These are phyloP conservation scores for Hipparchia semele DNA, from an alignment of 2,888 invertebrate species.

Conservation along the genomic window DNA sequence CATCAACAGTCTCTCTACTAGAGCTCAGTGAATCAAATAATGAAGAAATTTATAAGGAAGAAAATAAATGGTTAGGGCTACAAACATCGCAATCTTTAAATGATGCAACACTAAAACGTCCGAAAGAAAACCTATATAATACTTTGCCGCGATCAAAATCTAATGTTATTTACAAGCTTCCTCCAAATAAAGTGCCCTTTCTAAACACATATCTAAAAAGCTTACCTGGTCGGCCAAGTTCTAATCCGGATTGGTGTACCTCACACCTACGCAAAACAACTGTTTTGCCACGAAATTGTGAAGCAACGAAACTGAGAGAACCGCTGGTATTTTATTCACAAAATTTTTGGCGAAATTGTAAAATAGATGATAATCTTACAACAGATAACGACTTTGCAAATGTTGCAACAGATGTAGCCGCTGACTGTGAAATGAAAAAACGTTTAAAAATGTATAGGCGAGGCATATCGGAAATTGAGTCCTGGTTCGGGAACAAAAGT, in stretches of 20 bases:
- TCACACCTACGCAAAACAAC: slow-evolving; percentile 61
- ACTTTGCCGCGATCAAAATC: slow-evolving; percentile 69
- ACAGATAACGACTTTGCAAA: slow-evolving; percentile 72
- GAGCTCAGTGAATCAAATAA: slow-evolving; percentile 47
- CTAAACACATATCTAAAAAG: slow-evolving; percentile 80
- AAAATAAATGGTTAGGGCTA: slow-evolving; percentile 51
- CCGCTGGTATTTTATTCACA: slow-evolving; percentile 52
- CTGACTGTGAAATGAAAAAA: slow-evolving; percentile 75
- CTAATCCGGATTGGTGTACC: slow-evolving; percentile 74
- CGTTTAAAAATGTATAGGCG: slow-evolving; percentile 79
- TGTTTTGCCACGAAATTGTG: slow-evolving; percentile 53
- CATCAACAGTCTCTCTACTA: slow-evolving; percentile 54
- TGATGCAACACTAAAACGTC: slow-evolving; percentile 53
- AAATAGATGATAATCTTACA: slow-evolving; percentile 55
- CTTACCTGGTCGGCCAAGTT: slow-evolving; percentile 67
- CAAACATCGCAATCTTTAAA: slow-evolving; percentile 75
- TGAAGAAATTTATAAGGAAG: slow-evolving; percentile 27
- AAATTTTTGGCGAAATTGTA: slow-evolving; percentile 51
- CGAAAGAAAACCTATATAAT: slow-evolving; percentile 50
- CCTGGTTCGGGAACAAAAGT: slow-evolving; percentile 53
- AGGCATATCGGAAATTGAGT: slow-evolving; percentile 74
- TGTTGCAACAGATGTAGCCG: slow-evolving; percentile 69
- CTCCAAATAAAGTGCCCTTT: slow-evolving; percentile 77
- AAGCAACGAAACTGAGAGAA: slow-evolving; percentile 50
- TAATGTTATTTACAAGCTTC: slow-evolving; percentile 64